Conservation (phyloP, 1,140 invertebrate species). For the Zaprionus davidi region DNA sequence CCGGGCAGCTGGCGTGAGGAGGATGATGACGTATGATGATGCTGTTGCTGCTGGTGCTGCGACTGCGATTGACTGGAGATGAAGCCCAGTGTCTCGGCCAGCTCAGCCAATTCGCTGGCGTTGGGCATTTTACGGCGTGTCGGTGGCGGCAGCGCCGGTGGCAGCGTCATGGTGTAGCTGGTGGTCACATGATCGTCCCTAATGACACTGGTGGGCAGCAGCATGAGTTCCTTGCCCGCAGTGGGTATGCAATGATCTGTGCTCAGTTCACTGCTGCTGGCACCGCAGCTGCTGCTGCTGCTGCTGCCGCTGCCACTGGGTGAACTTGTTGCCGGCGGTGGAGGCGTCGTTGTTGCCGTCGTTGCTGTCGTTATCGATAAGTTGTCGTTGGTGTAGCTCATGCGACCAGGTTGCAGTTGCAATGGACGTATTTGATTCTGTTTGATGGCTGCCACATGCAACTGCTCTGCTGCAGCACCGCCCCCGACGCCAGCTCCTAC, state of each 20-base stretch:
- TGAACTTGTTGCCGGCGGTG: slow-evolving; percentile 50
- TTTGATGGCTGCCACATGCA: slow-evolving; percentile 59
- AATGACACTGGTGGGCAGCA: slow-evolving; percentile 82
- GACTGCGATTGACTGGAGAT: slow-evolving; percentile 50
- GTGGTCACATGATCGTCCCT: slow-evolving; percentile 75
- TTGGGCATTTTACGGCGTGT: slow-evolving; percentile 84
- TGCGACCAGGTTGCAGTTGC: slow-evolving; percentile 60
- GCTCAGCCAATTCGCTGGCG: slow-evolving; percentile 84
- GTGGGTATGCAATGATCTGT: slow-evolving; percentile 55
- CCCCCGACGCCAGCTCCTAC: neutral
- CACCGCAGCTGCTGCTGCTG: slow-evolving; percentile 61
- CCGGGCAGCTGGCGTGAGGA: slow-evolving; percentile 47
- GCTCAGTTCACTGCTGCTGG: slow-evolving; percentile 72
- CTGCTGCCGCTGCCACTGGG: slow-evolving; percentile 45
- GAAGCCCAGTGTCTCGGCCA: slow-evolving; percentile 85
- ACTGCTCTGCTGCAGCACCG: slow-evolving; percentile 47
- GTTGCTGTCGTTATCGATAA: slow-evolving; percentile 26
- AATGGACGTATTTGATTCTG: slow-evolving; percentile 83
- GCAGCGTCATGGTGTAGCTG: slow-evolving; percentile 69
- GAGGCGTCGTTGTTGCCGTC: slow-evolving; percentile 36
- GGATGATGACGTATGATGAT: neutral
- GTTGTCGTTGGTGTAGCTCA: slow-evolving; percentile 36
- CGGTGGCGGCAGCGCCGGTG: slow-evolving; percentile 85
- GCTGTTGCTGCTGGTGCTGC: slow-evolving; percentile 11
- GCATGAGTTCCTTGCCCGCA: slow-evolving; percentile 61